Conservation (phyloP, 1,140 invertebrate species). For the Pseudomyrmex dendroicus region DNA sequence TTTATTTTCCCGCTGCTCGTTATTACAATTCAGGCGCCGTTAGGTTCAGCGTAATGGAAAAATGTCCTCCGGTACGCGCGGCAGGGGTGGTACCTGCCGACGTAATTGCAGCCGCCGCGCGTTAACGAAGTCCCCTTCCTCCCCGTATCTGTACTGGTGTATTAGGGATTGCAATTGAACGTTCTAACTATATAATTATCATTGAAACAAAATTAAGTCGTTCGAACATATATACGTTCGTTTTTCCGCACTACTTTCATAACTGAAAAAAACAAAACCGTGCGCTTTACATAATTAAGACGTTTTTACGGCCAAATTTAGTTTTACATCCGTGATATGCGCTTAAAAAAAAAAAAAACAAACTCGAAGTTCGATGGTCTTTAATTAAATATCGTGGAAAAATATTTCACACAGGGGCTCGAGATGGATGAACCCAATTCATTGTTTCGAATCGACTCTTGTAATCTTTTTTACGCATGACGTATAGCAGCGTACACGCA, state of each 20-base stretch:
- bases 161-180: conserved; percentile 18
- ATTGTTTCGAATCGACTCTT: conserved; percentile 13
- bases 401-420: background rate
- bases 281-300: no score
- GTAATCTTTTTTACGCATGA: background rate
- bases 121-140: conserved; percentile 62
- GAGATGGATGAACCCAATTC: conserved; percentile 24
- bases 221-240: no score
- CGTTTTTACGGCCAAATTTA: no score
- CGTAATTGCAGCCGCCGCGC: conserved; percentile 56
- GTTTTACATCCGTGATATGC: background rate
- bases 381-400: background rate
- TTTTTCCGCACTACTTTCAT: no score
- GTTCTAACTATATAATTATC: conserved; percentile 33
- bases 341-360: no score
- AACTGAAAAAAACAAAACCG: no score
- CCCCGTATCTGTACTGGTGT: background rate
- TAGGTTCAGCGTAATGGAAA: conserved; percentile 59
- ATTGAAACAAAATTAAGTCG: no score
- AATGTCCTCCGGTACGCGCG: conserved; percentile 55
- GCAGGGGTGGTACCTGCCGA: conserved; percentile 38
- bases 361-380: background rate
- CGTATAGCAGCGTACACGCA: background rate
- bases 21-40: conserved; percentile 55
- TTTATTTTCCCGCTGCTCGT: conserved; percentile 54